A percentile compares a stretch with the other conserved stretches of the same genome.
phyloP scores from a whole-genome alignment of 2,888 invertebrate species.

The Escarpia spicata region DNA sequence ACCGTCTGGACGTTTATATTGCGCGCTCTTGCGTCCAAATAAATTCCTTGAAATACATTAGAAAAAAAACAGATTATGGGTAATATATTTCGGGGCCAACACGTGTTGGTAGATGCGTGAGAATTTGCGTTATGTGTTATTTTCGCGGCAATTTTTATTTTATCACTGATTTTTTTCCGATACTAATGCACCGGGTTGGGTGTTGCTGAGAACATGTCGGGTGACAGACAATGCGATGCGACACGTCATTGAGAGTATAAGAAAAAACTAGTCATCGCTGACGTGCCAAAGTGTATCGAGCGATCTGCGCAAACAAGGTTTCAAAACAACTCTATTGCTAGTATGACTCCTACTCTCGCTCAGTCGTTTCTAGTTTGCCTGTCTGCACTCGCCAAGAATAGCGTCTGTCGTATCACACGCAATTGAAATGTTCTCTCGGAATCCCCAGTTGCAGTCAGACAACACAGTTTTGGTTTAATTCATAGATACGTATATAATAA shows the following conservation, averaged over 20 bases:
- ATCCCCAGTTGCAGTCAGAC: no score
- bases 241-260: not conserved
- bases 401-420: no score
- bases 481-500: no score
- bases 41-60: not conserved
- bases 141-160: not conserved
- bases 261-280: not conserved
- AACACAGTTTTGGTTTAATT: no score
- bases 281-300: not conserved
- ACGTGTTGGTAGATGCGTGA: not conserved
- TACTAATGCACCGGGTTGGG: not conserved
- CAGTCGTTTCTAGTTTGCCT: no score
- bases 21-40: not conserved
- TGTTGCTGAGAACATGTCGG: not conserved
- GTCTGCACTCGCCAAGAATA: no score
- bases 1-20: not conserved
- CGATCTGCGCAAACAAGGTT: not conserved
- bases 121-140: not conserved
- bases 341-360: no score
- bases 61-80: not conserved
- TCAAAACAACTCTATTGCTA: not conserved
- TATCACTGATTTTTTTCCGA: not conserved
- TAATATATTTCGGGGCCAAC: not conserved
- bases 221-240: not conserved
- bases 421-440: no score